Conservation (phyloP, 1,140 invertebrate genomes). For the Lepeophtheirus salmonis region DNA sequence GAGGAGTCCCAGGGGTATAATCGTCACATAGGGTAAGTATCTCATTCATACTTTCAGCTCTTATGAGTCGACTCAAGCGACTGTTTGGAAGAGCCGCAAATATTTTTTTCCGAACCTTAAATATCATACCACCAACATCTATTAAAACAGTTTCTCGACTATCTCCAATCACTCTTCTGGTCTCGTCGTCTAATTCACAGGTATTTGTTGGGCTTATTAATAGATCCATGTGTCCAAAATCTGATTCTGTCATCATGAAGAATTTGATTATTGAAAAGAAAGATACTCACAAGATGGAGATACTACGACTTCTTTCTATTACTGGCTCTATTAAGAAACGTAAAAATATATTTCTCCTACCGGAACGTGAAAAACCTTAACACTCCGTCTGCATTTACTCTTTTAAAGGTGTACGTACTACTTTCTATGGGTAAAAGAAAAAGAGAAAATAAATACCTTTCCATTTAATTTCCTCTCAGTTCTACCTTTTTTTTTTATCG, state of each 20-base stretch:
- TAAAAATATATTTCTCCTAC: no score
- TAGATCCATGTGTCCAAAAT: not conserved
- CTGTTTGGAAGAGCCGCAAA: not conserved
- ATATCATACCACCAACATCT: slow-evolving; percentile 5
- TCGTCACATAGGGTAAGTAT: slow-evolving; percentile 3
- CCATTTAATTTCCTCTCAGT: no score
- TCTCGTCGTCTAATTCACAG: not conserved
- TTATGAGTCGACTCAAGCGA: not conserved
- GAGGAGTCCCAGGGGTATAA: slow-evolving; percentile 1
- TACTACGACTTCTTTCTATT: no score
- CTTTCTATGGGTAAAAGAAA: no score
- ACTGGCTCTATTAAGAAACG: no score
- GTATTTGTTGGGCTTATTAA: not conserved
- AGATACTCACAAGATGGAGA: no score
- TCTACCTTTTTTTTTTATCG: no score
- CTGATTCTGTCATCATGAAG: not conserved
- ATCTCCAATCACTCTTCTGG: not conserved
- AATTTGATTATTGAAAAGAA: no score
- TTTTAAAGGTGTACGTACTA: no score
- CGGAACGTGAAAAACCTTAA: no score
- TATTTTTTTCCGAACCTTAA: slow-evolving; percentile 3
- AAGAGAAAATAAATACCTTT: no score
- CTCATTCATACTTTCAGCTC: not conserved
- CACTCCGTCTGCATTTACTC: no score
- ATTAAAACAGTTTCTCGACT: not conserved